Conservation (phyloP, 2,797 vertebrate species). For the Rhodeus uyekii region DNA sequence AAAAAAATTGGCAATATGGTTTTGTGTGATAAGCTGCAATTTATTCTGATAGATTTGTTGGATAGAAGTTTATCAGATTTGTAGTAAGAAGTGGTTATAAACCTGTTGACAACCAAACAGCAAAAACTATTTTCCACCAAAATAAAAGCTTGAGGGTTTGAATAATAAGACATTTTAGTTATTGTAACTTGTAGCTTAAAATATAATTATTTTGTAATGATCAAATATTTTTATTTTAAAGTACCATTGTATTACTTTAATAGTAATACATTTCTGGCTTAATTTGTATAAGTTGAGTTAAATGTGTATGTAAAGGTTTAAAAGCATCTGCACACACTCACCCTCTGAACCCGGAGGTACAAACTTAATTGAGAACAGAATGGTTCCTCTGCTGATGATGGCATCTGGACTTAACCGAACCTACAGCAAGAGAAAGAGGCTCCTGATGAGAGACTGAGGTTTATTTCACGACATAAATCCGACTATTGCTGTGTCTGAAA, state of each 20-base stretch:
- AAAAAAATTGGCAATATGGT: too few relatives aligned
- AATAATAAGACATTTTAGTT: neutral
- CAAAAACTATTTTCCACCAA: neutral
- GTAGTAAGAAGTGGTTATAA: neutral
- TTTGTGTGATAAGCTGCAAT: too few relatives aligned
- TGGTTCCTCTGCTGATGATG: constrained; percentile 80
- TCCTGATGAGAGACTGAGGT: neutral
- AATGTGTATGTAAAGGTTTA: neutral
- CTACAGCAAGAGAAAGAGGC: constrained; percentile 65
- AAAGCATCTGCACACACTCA: constrained; percentile 25
- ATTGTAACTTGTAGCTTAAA: neutral
- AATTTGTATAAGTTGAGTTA: neutral
- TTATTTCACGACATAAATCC: neutral
- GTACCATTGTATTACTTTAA: neutral
- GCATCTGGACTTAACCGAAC: constrained; percentile 74
- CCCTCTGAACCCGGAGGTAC: constrained; percentile 83
- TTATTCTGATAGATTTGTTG: too few relatives aligned
- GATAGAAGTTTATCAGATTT: too few relatives aligned
- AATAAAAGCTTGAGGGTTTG: neutral
- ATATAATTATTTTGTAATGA: neutral
- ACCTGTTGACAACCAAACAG: neutral
- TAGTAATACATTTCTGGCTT: neutral
- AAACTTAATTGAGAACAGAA: constrained; percentile 88
- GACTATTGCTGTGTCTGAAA: too few relatives aligned
- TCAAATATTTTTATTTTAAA: neutral